phyloP scores from a whole-genome alignment of 2,888 invertebrate genomes.

The Rotaria magnacalcarata region DNA sequence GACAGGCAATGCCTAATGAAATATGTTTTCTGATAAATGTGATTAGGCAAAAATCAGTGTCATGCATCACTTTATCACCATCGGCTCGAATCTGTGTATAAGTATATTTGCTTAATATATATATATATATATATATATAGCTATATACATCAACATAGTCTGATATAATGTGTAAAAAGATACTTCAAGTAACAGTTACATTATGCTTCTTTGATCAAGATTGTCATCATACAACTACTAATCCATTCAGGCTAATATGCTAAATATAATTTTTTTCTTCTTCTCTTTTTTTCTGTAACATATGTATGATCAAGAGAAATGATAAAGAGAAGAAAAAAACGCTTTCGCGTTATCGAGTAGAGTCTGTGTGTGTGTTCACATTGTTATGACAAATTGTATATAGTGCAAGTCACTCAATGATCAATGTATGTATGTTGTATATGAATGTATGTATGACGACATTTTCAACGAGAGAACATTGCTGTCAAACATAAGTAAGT shows the following conservation, averaged over 20 bases:
- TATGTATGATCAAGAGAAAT: not conserved
- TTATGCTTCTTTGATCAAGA: not conserved
- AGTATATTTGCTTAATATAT: too few relatives aligned
- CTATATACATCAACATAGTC: not conserved
- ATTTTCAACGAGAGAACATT: slow-evolving; percentile 9
- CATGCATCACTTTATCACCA: not conserved
- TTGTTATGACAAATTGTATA: slow-evolving; percentile 5
- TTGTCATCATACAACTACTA: not conserved
- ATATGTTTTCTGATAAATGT: not conserved
- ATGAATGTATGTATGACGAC: not conserved
- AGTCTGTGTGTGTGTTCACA: not conserved
- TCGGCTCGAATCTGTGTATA: not conserved
- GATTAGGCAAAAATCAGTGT: not conserved
- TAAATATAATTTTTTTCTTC: not conserved
- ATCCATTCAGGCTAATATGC: not conserved
- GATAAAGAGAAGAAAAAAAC: not conserved
- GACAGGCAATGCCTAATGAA: not conserved
- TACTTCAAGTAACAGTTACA: not conserved
- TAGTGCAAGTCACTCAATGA: not conserved
- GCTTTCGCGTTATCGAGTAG: not conserved
- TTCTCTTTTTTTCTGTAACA: not conserved
- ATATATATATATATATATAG: not conserved
- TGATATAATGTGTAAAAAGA: slow-evolving; percentile 21
- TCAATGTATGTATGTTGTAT: not conserved
- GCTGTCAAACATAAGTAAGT: not conserved